A percentile compares a stretch with the other conserved stretches of the same genome.
Conservation (phyloP, 2,888 invertebrate genomes). For the Barypeithes pellucidus region DNA sequence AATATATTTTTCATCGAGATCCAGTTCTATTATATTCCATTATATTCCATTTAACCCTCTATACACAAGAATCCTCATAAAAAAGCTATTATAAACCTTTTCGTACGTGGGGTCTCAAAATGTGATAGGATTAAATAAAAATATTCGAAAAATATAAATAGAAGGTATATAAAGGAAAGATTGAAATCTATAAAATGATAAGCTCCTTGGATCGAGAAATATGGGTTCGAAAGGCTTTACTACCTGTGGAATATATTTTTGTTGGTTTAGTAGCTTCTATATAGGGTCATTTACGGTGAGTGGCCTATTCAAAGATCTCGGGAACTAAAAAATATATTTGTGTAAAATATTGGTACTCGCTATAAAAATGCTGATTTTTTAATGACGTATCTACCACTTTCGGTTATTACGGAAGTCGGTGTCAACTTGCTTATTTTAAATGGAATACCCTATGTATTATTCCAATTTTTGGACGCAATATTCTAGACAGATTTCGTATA, state of each 20-base stretch:
- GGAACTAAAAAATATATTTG: too few relatives aligned
- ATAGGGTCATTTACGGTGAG: too few relatives aligned
- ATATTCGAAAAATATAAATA: constrained; percentile 39
- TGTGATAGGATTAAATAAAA: constrained; percentile 40
- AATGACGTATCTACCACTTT: too few relatives aligned
- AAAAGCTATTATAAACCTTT: constrained; percentile 44
- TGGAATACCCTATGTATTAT: too few relatives aligned
- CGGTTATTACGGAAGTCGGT: too few relatives aligned
- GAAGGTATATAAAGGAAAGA: constrained; percentile 33
- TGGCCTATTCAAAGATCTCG: too few relatives aligned
- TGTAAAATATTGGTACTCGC: too few relatives aligned
- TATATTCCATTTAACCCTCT: constrained; percentile 34
- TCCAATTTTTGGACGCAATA: too few relatives aligned
- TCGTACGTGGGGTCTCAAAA: constrained; percentile 42
- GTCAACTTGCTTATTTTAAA: too few relatives aligned
- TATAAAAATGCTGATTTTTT: too few relatives aligned
- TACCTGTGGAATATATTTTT: constrained; percentile 25
- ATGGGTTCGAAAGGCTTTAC: constrained; percentile 16
- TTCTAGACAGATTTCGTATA: too few relatives aligned
- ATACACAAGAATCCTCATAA: constrained; percentile 32
- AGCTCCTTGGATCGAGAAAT: constrained; percentile 38
- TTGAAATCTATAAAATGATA: constrained; percentile 41
- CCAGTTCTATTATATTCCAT: constrained; percentile 33
- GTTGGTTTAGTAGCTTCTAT: too few relatives aligned
- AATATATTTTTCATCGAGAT: constrained; percentile 35